These are phyloP conservation scores for Nezara viridula DNA, from an alignment of 2,888 invertebrate species.

Conservation along the genomic window DNA sequence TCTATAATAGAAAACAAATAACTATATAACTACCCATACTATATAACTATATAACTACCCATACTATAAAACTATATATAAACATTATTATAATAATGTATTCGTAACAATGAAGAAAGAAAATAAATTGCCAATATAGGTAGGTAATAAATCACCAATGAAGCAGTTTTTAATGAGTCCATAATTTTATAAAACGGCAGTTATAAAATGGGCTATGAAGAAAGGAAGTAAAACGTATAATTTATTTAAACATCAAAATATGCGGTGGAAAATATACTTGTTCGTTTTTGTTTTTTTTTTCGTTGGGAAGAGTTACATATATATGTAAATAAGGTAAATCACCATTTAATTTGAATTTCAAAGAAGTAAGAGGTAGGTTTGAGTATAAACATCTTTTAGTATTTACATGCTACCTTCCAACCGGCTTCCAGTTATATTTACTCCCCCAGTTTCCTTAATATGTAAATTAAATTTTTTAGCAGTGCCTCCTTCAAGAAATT, in stretches of 20 bases:
- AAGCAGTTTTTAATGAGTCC: no score
- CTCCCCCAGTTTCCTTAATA: neutral
- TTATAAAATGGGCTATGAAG: neutral
- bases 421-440: neutral
- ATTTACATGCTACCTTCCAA: neutral
- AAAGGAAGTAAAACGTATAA: neutral
- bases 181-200: no score
- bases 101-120: no score
- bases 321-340: neutral
- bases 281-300: neutral
- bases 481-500: neutral
- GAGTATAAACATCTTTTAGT: neutral
- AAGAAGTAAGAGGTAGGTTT: neutral
- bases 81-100: no score
- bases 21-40: no score
- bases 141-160: no score
- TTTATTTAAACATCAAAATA: neutral
- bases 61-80: no score
- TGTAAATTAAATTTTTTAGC: neutral
- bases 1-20: no score
- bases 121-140: no score
- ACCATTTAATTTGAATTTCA: conserved; percentile 12
- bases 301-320: neutral
- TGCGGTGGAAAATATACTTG: neutral
- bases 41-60: no score